Evolutionary conservation across 2,113 vertebrate species (phyloP), one percentile per base, ranked within the genome.

Genomic region (Triplophysa siluroides): DNA sequence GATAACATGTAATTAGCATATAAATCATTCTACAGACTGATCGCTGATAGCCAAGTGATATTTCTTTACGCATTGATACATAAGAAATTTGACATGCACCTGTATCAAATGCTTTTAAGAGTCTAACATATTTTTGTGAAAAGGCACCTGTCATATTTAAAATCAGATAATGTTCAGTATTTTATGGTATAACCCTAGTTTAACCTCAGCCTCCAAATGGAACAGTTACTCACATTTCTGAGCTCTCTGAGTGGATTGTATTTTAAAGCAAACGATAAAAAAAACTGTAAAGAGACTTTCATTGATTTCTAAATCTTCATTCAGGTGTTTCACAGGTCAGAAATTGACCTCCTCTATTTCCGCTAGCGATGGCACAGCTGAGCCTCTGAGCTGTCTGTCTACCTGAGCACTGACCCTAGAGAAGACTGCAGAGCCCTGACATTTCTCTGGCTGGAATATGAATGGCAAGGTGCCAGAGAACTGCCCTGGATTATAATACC

Each of bases 401-500:
- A 71, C 79, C 79, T 24, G 56, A 56, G 60, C 60, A 62, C 72
- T 76, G 72, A 81, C 72, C 79, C 64, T 33, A 69, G 43, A 61
- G 76, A 52, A 84, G 45, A 68, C 68, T 63, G 29, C 62, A 26
- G 62, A 76, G 76, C 74, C 68, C 64, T 84, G 83, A 84, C 83
- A 84, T 84, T 84, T 84, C 75, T 73, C 76, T 69, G 83, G 71
- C 75, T 75, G 70, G 63, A 81, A 81, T 79, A 78, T 78, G 80
- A 81, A 79, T 84, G 79, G 82, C 83, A 81, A 21, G 58, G 50
- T 76, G 79, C 81, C 58, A 63, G 70, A 78, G 9, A 78, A 58
- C 79, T 79, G 76, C 45, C 76, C 56, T 79, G 76, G 78, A 77
- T 76, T 77, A 78, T 81, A 79, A 79, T 78, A 79, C 50, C 76